Evolutionary conservation across 1,140 invertebrate genomes (phyloP), one percentile per base, ranked within the genome.

Genomic region (Zaprionus taronus): DNA sequence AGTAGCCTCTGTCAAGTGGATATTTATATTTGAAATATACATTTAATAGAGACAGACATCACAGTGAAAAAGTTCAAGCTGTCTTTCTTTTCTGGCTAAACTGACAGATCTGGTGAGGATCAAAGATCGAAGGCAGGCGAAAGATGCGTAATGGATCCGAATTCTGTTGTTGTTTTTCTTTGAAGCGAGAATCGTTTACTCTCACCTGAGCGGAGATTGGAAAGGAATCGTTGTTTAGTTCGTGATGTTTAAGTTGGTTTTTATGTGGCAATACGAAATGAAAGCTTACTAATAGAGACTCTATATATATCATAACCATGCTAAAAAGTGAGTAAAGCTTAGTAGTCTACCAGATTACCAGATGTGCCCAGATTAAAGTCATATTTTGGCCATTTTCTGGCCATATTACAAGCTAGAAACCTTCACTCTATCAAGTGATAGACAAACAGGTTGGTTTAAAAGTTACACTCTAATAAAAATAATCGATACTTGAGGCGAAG

Each of bases 401-500:
- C 15, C 38, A 41, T 7, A n/a, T n/a, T 41, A n/a, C 38, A 6
- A 7, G 15, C 14, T 6, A n/a, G 5, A 41, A n/a, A n/a, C 6
- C 15, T n/a, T n/a, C 6, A n/a, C 15, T n/a, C 9, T 9, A 11
- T 34, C 2, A 41, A n/a, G 5, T 7, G 5, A 15, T 6, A 41
- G 5, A 24, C 20, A 14, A 34, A 5, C 4, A 22, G 9, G 22
- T 26, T 28, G 20, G 31, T 26, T 47, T 7, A 20, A 14, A 64
- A 36, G 38, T 41, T 41, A 1, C 15, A 41, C 5, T 2, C 7
- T 22, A 14, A 31, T 53, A 7, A 15, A 20, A 65, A 38, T 55
- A 64, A 64, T 64, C 47, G 47, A 65, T 65, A 24, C 49, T 24
- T 51, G 47, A 24, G 20, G 41, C 41, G n/a, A 22, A 22, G 47